Evolutionary conservation across 2,113 vertebrate genomes (phyloP).

Genomic region (Anoplopoma fimbria): DNA sequence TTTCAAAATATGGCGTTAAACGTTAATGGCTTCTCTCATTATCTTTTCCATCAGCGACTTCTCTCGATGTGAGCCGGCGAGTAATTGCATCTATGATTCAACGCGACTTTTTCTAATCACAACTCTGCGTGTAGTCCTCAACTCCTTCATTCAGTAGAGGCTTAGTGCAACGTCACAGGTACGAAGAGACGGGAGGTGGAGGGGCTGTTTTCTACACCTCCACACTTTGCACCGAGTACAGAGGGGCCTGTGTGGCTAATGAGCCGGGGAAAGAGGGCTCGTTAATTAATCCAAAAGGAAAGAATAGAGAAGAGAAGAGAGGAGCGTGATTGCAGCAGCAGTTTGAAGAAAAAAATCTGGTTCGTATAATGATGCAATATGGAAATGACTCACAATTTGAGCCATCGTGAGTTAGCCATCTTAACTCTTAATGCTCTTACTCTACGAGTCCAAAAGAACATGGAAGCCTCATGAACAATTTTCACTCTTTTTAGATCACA

Average conservation of each 20-base stretch:
- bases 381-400: neutral
- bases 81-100: constrained; percentile 31
- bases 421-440: too few relatives aligned
- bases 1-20: neutral
- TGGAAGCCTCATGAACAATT: too few relatives aligned
- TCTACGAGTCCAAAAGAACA: too few relatives aligned
- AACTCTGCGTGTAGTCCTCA: neutral
- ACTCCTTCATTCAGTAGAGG: neutral
- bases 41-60: constrained; percentile 12
- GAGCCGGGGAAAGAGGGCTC: constrained; percentile 30
- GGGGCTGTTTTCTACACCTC: neutral
- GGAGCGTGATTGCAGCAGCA: neutral
- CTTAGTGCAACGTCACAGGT: constrained; percentile 21
- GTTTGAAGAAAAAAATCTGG: neutral
- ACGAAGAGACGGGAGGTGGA: neutral
- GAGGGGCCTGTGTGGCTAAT: constrained; percentile 21
- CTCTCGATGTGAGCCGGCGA: neutral
- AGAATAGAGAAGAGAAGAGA: neutral
- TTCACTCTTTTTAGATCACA: too few relatives aligned
- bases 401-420: too few relatives aligned
- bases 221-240: neutral
- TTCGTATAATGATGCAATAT: neutral
- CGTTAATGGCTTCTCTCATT: constrained; percentile 5
- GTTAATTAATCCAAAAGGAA: constrained; percentile 20
- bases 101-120: neutral